Conservation (phyloP, 2,113 vertebrate species). For the Phocoena sinus region DNA sequence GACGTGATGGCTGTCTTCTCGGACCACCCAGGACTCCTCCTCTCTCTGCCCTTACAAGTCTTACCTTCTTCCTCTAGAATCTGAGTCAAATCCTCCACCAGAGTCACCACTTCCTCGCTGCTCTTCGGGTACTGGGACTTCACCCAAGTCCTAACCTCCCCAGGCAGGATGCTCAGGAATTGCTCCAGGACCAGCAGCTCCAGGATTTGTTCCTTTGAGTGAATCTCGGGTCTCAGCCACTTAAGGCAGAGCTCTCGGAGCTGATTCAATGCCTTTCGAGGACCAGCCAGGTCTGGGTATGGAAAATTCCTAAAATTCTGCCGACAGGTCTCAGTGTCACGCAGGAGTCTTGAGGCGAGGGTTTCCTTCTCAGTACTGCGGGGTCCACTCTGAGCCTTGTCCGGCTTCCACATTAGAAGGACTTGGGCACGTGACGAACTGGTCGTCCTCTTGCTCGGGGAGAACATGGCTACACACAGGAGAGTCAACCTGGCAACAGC, state of each 20-base stretch:
- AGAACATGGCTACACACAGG: constrained; percentile 45
- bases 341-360: constrained; percentile 41
- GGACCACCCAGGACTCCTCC: background rate
- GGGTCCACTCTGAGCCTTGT: constrained; percentile 41
- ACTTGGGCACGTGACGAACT: constrained; percentile 52
- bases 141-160: constrained; percentile 70
- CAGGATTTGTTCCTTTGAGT: constrained; percentile 73
- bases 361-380: constrained; percentile 9
- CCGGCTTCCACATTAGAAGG: constrained; percentile 53
- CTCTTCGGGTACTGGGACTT: constrained; percentile 68
- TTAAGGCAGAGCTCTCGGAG: constrained; percentile 72
- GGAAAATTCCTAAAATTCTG: constrained; percentile 71
- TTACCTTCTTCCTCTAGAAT: constrained; percentile 74
- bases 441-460: constrained; percentile 52
- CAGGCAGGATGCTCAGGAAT: constrained; percentile 70
- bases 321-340: constrained; percentile 65
- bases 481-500: background rate
- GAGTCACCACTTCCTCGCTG: constrained; percentile 67
- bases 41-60: background rate
- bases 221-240: constrained; percentile 72
- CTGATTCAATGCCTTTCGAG: constrained; percentile 67
- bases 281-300: constrained; percentile 64
- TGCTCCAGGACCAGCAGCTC: constrained; percentile 73
- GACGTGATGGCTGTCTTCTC: background rate
- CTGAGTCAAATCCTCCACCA: constrained; percentile 70